A percentile compares a stretch with the other conserved stretches of the same genome.
Conservation (phyloP, 1,140 invertebrate genomes). For the Apis laboriosa region DNA sequence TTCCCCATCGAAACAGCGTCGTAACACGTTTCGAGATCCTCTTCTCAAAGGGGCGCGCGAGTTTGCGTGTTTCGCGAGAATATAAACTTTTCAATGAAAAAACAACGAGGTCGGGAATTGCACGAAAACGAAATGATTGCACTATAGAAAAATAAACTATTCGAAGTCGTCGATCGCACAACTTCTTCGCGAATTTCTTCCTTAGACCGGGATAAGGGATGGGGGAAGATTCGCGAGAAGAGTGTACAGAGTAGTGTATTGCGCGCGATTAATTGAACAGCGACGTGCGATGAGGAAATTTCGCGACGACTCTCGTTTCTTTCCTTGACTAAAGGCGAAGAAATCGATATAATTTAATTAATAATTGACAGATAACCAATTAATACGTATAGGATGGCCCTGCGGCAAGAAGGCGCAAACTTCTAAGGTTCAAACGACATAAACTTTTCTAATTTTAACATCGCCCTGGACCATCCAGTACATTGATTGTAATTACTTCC, state of each 20-base stretch:
- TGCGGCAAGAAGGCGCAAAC: slow-evolving; percentile 76
- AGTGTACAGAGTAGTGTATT: background rate
- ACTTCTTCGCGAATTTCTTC: background rate
- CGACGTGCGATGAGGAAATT: background rate
- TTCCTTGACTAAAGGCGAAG: slow-evolving; percentile 72
- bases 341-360: slow-evolving; percentile 77
- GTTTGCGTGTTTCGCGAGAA: slow-evolving; percentile 22
- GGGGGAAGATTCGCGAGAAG: background rate
- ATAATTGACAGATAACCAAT: slow-evolving; percentile 81
- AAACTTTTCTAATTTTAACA: slow-evolving; percentile 79
- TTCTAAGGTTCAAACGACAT: slow-evolving; percentile 78
- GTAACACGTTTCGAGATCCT: background rate
- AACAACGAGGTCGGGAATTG: slow-evolving; percentile 27
- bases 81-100: slow-evolving; percentile 48
- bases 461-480: slow-evolving; percentile 74
- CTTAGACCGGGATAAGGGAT: background rate
- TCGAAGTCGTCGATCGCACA: slow-evolving; percentile 10
- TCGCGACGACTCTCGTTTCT: slow-evolving; percentile 10
- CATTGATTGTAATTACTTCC: slow-evolving; percentile 77
- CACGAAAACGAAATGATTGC: slow-evolving; percentile 50
- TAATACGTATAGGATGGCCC: slow-evolving; percentile 75
- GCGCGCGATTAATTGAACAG: background rate
- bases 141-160: slow-evolving; percentile 51
- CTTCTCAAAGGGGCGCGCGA: background rate
- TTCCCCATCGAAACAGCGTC: background rate